Evolutionary conservation across 1,140 invertebrate species (phyloP).

Genomic region (Trichonephila clavipes): DNA sequence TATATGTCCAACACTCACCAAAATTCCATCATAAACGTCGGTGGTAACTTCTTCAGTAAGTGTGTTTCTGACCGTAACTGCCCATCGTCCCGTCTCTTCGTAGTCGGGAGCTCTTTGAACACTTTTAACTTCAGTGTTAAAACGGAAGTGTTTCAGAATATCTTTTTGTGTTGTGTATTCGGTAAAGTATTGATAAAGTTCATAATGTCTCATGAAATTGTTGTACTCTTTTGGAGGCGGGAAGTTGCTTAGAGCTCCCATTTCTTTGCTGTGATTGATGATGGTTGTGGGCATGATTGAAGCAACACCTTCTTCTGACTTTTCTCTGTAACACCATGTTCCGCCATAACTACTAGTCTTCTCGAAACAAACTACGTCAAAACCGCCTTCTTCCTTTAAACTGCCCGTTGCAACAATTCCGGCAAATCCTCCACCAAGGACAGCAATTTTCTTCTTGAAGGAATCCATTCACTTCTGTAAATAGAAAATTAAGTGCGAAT

Average conservation of each 20-base stretch:
- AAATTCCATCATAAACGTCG: background rate
- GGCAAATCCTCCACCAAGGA: constrained; percentile 27
- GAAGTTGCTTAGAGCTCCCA: constrained; percentile 82
- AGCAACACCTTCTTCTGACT: constrained; percentile 74
- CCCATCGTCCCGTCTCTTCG: constrained; percentile 80
- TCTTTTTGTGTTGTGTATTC: constrained; percentile 80
- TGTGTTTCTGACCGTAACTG: constrained; percentile 78
- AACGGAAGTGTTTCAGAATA: constrained; percentile 79
- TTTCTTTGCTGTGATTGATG: constrained; percentile 79
- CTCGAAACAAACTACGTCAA: constrained; percentile 54
- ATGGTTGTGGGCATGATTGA: constrained; percentile 79
- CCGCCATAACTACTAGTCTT: constrained; percentile 81
- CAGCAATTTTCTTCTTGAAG: constrained; percentile 39
- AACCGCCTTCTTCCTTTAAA: constrained; percentile 48
- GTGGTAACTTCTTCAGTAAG: constrained; percentile 51
- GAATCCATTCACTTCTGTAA: background rate
- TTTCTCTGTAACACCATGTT: constrained; percentile 82
- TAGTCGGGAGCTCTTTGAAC: constrained; percentile 74
- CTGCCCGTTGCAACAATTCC: background rate
- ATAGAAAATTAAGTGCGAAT: too few relatives aligned
- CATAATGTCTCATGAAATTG: too few relatives aligned
- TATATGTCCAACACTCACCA: too few relatives aligned
- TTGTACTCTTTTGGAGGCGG: constrained; percentile 79
- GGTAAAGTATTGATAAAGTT: constrained; percentile 80
- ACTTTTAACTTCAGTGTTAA: constrained; percentile 70